These are phyloP conservation scores for Papilio elwesi DNA, from an alignment of 2,888 invertebrate species.

Conservation along the genomic window DNA sequence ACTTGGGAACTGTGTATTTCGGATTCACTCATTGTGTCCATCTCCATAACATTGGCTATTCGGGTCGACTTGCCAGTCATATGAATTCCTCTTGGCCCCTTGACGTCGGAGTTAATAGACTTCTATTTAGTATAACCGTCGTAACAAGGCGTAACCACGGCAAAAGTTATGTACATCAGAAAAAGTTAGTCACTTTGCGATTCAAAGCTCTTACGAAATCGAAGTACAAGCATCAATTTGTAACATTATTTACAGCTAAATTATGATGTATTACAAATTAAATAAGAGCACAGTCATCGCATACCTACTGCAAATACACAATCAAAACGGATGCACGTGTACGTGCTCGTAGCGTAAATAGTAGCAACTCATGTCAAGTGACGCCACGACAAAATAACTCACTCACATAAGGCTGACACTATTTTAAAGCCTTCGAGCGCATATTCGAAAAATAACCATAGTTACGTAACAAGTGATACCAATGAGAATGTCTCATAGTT, in stretches of 20 bases:
- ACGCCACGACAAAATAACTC: slow-evolving; percentile 15
- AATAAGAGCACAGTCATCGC: slow-evolving; percentile 32
- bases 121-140: too few relatives aligned
- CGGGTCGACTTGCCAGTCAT: too few relatives aligned
- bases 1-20: neutral
- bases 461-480: slow-evolving; percentile 32
- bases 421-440: slow-evolving; percentile 1
- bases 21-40: neutral
- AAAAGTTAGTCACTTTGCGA: too few relatives aligned
- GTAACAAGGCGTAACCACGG: too few relatives aligned
- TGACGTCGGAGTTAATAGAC: too few relatives aligned
- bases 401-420: slow-evolving; percentile 5
- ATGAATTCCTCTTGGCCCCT: too few relatives aligned
- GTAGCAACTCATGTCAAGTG: slow-evolving; percentile 32
- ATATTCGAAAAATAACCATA: slow-evolving; percentile 1
- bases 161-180: too few relatives aligned
- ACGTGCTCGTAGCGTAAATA: slow-evolving; percentile 21
- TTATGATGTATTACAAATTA: slow-evolving; percentile 20
- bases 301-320: slow-evolving; percentile 22
- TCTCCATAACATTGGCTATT: too few relatives aligned
- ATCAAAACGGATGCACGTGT: slow-evolving; percentile 1
- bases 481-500: slow-evolving; percentile 29
- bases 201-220: neutral
- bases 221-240: too few relatives aligned
- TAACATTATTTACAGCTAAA: neutral